Base-by-base conservation (phyloP, 2,797 vertebrate genomes). In the Benthosema pterotum region DNA sequence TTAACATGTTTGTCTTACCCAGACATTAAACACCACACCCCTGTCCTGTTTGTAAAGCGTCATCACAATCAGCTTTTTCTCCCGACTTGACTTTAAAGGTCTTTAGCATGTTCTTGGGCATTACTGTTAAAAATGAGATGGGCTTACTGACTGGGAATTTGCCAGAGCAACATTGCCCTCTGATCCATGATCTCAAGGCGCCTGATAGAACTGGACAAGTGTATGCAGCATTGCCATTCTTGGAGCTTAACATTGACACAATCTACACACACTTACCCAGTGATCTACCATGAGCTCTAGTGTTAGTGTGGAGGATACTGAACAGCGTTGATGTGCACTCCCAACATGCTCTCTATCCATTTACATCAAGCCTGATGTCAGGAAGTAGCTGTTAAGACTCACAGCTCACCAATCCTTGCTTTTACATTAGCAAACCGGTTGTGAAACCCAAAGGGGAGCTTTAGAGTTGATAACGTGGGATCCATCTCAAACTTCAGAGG, bases 41-140 rank as follows among this genome's bases (percentile, higher is more conserved):
- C 72, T 52, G 63, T 67, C 63, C 70, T 73, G 73, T 86, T 88
- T 75, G 71, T 63, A 81, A 80, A 88, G 77, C 65, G 0, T 71
- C 61, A 67, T 75, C 73, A 73, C 67, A 69, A 70, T 81, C 68
- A 72, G 65, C 73, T 71, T 67, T 77, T 79, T 79, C 59, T 75
- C 58, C 25, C 52, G 5, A 72, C 62, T 51, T 47, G 13, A 14
- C 5, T 18, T 11, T 65, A 19, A n/a, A 9, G 16, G 15, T 18
- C 32, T 72, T 65, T 25, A 16, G 5, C 5, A 15, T 16, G 11
- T 32, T 62, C 46, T 38, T 2, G 43, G 56, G 38, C 51, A 62
- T 58, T 57, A 65, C 32, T 38, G 32, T 38, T 9, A 38, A 38
- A 38, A 38, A 74, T n/a, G 50, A 78, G 22, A 19, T 11, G 57